These are phyloP conservation scores for Fregata magnificens DNA, from an alignment of 2,113 vertebrate species.

Conservation along the genomic window DNA sequence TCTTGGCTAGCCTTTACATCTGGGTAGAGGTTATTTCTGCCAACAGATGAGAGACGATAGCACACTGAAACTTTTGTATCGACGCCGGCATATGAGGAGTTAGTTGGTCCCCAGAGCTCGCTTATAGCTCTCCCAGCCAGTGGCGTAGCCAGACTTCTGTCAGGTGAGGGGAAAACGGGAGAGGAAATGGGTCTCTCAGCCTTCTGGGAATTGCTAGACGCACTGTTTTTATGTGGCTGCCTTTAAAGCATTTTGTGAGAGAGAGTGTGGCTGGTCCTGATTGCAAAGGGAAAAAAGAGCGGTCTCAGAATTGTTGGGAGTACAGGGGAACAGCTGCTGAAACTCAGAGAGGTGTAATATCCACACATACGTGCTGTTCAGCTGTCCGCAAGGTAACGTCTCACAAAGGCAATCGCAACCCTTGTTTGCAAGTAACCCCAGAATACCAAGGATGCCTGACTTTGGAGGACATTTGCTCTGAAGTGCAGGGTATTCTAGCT, in stretches of 20 bases:
- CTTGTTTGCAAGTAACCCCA: not conserved
- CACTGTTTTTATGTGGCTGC: not conserved
- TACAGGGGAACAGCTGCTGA: not conserved
- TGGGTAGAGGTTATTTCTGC: not conserved
- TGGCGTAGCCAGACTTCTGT: not conserved
- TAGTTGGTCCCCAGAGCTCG: not conserved
- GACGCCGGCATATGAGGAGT: fast-evolving
- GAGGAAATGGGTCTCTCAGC: not conserved
- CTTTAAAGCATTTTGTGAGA: not conserved
- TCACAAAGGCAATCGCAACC: not conserved
- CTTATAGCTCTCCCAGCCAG: not conserved
- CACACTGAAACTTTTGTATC: not conserved
- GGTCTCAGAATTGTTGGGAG: not conserved
- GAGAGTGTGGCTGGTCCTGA: not conserved
- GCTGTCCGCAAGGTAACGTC: not conserved
- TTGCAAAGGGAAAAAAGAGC: not conserved
- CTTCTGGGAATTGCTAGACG: not conserved
- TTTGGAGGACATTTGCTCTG: not conserved
- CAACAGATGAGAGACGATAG: not conserved
- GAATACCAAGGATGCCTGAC: not conserved
- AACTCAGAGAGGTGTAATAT: not conserved
- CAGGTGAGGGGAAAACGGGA: not conserved
- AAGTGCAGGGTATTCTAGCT: not conserved
- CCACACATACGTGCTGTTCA: not conserved
- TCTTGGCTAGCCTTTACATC: not conserved